These are phyloP conservation scores for Brienomyrus longianalis DNA, from an alignment of 2,113 vertebrate genomes.

Conservation along the genomic window DNA sequence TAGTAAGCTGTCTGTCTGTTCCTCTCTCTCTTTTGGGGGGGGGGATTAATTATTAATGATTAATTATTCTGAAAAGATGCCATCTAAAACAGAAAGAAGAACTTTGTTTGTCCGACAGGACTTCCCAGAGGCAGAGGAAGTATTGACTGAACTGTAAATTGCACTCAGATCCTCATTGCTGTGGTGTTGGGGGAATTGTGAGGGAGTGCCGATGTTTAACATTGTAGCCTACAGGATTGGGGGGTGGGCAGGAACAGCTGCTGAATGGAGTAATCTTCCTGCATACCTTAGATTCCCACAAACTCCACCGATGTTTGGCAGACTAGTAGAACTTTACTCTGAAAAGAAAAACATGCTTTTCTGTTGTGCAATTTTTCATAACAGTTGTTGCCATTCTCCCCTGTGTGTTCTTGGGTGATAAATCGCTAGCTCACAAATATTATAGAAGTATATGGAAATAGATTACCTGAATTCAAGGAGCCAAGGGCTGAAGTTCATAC, in stretches of 20 bases:
- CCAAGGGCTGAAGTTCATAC: background rate
- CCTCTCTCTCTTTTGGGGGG: too few species aligned
- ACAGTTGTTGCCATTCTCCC: background rate
- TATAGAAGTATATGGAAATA: background rate
- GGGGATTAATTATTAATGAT: too few species aligned
- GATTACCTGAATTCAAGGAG: background rate
- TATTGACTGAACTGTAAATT: background rate
- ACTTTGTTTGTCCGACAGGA: background rate
- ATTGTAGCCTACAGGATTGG: background rate
- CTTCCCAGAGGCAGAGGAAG: background rate
- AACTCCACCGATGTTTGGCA: background rate
- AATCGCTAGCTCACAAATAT: background rate
- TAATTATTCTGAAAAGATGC: background rate
- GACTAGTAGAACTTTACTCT: background rate
- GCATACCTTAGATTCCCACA: background rate
- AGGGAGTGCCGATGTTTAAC: background rate
- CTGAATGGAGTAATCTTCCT: background rate
- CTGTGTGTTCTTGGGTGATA: background rate
- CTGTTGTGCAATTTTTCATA: background rate
- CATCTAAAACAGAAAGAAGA: background rate
- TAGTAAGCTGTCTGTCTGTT: too few species aligned
- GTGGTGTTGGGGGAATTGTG: background rate
- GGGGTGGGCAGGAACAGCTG: background rate
- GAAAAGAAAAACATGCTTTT: background rate
- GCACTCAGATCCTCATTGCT: background rate